phyloP scores from a whole-genome alignment of 2,888 invertebrate genomes.

The Chymomyza procnemis region DNA sequence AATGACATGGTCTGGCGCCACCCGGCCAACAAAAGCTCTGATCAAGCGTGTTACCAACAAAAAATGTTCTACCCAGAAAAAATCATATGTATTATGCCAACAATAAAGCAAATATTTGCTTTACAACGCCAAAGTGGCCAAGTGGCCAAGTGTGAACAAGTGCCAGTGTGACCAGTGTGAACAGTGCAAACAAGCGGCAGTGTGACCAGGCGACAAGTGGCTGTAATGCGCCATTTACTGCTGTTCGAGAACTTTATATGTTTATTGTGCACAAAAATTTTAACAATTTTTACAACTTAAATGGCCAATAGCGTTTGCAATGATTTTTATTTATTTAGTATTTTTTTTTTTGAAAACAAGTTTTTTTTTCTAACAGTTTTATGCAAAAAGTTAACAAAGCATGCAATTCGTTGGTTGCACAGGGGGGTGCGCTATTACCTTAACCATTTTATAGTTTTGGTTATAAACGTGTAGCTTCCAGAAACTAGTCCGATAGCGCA shows the following conservation, averaged over 20 bases:
- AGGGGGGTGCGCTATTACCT: too few species aligned
- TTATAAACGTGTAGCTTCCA: not conserved
- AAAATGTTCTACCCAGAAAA: conserved; percentile 10
- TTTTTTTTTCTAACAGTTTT: conserved; percentile 22
- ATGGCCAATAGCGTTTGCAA: not conserved
- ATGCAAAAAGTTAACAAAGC: conserved; percentile 39
- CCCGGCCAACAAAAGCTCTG: conserved; percentile 37
- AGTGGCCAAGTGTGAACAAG: conserved; percentile 17
- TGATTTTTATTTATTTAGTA: conserved; percentile 4
- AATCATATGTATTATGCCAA: conserved; percentile 23
- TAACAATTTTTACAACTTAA: conserved; percentile 18
- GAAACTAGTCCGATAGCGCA: conserved; percentile 27
- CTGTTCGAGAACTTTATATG: conserved; percentile 28
- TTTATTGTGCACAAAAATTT: conserved; percentile 16
- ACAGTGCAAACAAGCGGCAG: conserved; percentile 27
- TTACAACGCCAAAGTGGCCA: not conserved
- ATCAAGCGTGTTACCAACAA: conserved; percentile 30
- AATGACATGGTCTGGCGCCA: conserved; percentile 58
- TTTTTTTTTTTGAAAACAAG: conserved; percentile 43
- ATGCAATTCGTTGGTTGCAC: conserved; percentile 28
- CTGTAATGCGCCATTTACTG: conserved; percentile 33
- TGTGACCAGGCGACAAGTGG: conserved; percentile 31
- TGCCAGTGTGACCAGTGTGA: conserved; percentile 13
- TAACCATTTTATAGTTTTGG: not conserved
- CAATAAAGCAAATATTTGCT: conserved; percentile 15